Percentiles rank a stretch among this genome's conserved stretches.
phyloP scores from a whole-genome alignment of 2,888 invertebrate species.

The Nycteola revayana region DNA sequence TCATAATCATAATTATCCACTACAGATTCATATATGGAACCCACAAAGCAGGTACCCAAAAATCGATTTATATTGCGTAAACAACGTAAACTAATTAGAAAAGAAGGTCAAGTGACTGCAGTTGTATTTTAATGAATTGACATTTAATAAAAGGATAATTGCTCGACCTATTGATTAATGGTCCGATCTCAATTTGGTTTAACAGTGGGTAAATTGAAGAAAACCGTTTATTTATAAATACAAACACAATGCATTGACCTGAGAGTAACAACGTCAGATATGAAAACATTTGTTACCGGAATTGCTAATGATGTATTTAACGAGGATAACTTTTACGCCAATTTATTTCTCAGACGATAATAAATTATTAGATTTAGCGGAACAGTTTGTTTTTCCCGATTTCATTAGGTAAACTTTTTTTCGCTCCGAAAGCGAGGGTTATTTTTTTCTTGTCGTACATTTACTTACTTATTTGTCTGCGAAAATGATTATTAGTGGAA shows the following conservation, averaged over 20 bases:
- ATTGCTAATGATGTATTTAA: constrained; percentile 51
- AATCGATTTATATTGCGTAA: no score
- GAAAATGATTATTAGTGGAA: no score
- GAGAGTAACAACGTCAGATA: constrained; percentile 40
- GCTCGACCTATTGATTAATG: constrained; percentile 23
- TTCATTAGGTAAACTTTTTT: no score
- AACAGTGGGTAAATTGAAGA: constrained; percentile 19
- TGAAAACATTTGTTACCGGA: constrained; percentile 59
- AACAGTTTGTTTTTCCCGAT: no score
- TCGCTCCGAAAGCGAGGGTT: no score
- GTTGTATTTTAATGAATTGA: constrained; percentile 19
- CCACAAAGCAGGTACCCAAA: no score
- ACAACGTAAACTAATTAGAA: no score
- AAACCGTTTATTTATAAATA: constrained; percentile 46
- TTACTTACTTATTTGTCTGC: no score
- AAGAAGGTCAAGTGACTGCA: constrained; percentile 23
- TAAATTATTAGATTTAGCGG: no score
- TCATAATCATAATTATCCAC: no score
- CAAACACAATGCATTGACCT: constrained; percentile 62
- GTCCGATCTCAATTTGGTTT: constrained; percentile 10
- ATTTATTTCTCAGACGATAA: constrained; percentile 26
- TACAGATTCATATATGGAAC: no score
- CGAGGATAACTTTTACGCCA: constrained; percentile 35
- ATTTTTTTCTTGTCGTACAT: no score
- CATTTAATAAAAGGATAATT: constrained; percentile 16